phyloP scores from a whole-genome alignment of 2,113 vertebrate species.

The Notechis scutatus region DNA sequence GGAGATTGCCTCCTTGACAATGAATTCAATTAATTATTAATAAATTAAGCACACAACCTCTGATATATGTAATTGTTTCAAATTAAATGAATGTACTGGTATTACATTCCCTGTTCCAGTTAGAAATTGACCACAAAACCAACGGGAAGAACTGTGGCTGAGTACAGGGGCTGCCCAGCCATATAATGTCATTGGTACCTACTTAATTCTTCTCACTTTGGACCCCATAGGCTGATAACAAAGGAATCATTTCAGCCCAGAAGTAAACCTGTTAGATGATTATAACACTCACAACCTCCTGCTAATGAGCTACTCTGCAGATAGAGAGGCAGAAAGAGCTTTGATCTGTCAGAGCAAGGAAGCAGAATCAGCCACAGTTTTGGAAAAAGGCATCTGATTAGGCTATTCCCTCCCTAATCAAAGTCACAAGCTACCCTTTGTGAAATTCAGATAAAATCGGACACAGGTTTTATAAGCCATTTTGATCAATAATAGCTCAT shows the following conservation, averaged over 20 bases:
- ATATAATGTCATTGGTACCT: constrained; percentile 68
- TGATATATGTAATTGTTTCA: background rate
- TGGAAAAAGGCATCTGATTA: constrained; percentile 70
- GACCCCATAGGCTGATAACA: constrained; percentile 75
- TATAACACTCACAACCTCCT: constrained; percentile 73
- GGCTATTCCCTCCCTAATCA: constrained; percentile 66
- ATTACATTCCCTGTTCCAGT: background rate
- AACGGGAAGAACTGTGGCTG: constrained; percentile 10
- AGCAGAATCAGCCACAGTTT: constrained; percentile 73
- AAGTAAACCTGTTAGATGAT: constrained; percentile 74
- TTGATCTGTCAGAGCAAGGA: constrained; percentile 71
- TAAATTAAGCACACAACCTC: background rate
- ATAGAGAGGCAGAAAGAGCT: constrained; percentile 69
- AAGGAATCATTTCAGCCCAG: constrained; percentile 69
- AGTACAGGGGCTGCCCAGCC: constrained; percentile 17
- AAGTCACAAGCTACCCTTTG: constrained; percentile 76
- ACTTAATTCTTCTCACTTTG: constrained; percentile 74
- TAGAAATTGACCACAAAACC: constrained; percentile 17
- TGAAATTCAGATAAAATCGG: constrained; percentile 74
- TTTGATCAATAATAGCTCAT: constrained; percentile 61
- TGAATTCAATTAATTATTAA: background rate
- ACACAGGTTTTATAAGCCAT: constrained; percentile 59
- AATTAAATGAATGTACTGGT: background rate
- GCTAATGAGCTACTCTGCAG: constrained; percentile 74
- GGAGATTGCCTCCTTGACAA: background rate